These are phyloP conservation scores for Aphidius gifuensis DNA, from an alignment of 1,140 invertebrate genomes.

Conservation along the genomic window DNA sequence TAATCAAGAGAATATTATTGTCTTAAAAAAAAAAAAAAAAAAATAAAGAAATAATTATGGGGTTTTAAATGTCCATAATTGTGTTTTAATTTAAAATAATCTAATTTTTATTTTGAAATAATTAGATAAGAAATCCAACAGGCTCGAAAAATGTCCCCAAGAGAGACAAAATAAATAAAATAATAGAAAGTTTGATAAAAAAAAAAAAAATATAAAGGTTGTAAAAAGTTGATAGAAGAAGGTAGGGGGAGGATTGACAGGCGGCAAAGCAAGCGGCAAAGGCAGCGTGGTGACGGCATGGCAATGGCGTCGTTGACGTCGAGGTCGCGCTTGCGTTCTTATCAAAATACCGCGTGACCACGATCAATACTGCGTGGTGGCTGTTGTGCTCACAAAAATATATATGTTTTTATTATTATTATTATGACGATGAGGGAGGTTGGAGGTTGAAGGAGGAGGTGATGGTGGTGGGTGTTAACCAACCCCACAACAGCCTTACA, in stretches of 20 bases:
- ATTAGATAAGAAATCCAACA: too few species aligned
- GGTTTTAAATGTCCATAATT: too few species aligned
- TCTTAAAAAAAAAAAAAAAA: too few species aligned
- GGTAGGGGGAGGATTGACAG: slow-evolving; percentile 1
- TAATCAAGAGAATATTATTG: too few species aligned
- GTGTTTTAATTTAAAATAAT: too few species aligned
- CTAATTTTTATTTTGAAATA: too few species aligned
- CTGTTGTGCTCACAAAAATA: slow-evolving; percentile 6
- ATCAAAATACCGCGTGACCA: slow-evolving; percentile 46
- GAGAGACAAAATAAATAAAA: slow-evolving; percentile 9
- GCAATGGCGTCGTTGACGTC: slow-evolving; percentile 44
- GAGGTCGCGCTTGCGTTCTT: slow-evolving; percentile 50
- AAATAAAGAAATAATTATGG: too few species aligned
- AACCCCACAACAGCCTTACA: too few species aligned
- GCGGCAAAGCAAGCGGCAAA: slow-evolving; percentile 19
- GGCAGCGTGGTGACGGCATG: slow-evolving; percentile 41
- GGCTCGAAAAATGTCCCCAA: too few species aligned
- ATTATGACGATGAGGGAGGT: too few species aligned
- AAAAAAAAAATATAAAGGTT: not conserved
- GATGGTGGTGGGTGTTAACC: too few species aligned
- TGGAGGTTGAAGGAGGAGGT: too few species aligned
- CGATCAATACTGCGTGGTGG: slow-evolving; percentile 49
- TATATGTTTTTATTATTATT: not conserved
- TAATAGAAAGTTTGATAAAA: not conserved
- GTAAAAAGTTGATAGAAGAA: slow-evolving; percentile 7